Base-by-base conservation (phyloP, 2,113 vertebrate species). In the Epinephelus moara region DNA sequence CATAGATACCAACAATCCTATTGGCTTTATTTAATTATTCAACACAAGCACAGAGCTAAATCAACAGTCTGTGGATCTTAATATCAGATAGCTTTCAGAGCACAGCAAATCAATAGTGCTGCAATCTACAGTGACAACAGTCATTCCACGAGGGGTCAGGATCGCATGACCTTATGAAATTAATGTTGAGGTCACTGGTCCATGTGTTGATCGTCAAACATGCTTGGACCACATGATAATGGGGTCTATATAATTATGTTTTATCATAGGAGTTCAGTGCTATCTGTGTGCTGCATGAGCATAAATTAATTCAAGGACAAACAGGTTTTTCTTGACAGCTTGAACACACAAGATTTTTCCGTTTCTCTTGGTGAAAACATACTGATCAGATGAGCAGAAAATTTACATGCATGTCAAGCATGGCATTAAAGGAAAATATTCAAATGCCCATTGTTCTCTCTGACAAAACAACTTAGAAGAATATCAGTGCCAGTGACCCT, bases 51-150 rank as follows among this genome's bases (percentile, higher is more conserved):
- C 25, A 10, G 72, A 55, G 87, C 84, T 91, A 91, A 92, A 91
- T 91, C 91, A 93, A 94, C 91, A 89, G 90, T 92, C 89, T 84
- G 81, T 79, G 80, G 78, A 78, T 77, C 83, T 83, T 86, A 81
- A 91, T 92, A 92, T 90, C 74, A 92, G 88, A 92, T 92, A 90
- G 81, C 82, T 91, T 92, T 93, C 85, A 88, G 73, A 88, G 88
- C 81, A 33, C 80, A 77, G 78, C 81, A 90, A 94, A 95, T 95
- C 93, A 92, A 94, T 95, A 90, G 57, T 3, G 66, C 74, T 75
- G 70, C 86, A 85, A 87, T 92, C 89, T 88, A 84, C 89, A 87
- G 88, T 87, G 81, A 92, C 93, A 91, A 91, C 73, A 81, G 90
- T 82, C 57, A 68, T 87, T 89, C 62, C 45, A 63, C 40, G 60